These are phyloP conservation scores for Arctocebus calabarensis DNA, from an alignment of 2,797 vertebrate genomes.

Conservation along the genomic window DNA sequence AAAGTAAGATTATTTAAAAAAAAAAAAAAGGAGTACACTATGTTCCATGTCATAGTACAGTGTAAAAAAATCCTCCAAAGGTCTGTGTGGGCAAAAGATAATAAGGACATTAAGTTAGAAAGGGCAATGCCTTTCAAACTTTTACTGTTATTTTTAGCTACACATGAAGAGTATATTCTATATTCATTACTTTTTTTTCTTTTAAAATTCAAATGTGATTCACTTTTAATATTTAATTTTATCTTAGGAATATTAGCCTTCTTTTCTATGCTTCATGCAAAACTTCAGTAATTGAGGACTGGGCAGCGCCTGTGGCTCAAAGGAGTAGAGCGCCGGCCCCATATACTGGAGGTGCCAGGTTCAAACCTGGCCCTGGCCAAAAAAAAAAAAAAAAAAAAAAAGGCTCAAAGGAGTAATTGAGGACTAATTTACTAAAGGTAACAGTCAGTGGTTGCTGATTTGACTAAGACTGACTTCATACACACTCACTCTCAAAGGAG, in stretches of 20 bases:
- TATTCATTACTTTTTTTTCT: background rate
- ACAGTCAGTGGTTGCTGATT: background rate
- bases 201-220: slow-evolving; percentile 41
- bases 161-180: background rate
- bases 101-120: background rate
- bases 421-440: slow-evolving; percentile 3
- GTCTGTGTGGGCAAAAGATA: slow-evolving; percentile 6
- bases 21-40: background rate
- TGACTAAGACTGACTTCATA: slow-evolving; percentile 10
- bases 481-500: background rate
- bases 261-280: slow-evolving; percentile 34
- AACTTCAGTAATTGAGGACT: slow-evolving; percentile 17
- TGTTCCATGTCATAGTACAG: background rate
- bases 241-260: background rate
- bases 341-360: no score
- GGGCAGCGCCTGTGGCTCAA: no score
- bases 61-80: slow-evolving; percentile 9
- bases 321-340: no score
- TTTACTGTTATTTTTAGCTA: slow-evolving; percentile 27
- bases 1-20: no score
- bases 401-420: no score
- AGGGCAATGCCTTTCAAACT: background rate
- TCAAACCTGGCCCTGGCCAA: no score
- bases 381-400: no score
- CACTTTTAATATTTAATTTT: slow-evolving; percentile 14